These are phyloP conservation scores for Frankliniella intonsa DNA, from an alignment of 2,888 invertebrate species.

Conservation along the genomic window DNA sequence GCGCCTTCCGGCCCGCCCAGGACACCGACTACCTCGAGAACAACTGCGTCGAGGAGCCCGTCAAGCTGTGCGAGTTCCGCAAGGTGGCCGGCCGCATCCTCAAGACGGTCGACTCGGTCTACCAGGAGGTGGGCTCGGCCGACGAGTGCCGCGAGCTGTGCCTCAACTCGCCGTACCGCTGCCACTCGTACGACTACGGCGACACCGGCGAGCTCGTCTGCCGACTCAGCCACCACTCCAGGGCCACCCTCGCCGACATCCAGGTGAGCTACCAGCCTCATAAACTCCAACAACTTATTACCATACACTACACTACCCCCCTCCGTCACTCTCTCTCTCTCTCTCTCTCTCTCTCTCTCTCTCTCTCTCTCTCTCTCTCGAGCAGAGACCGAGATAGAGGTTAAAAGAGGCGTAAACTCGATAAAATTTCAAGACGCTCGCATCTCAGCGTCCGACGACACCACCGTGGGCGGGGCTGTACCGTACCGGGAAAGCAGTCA, in stretches of 20 bases:
- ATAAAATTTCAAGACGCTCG: too few relatives aligned
- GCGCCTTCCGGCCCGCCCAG: constrained; percentile 66
- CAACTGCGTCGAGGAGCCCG: constrained; percentile 91
- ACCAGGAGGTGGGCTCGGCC: constrained; percentile 81
- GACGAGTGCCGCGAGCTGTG: constrained; percentile 87
- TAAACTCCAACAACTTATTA: too few relatives aligned
- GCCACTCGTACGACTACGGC: constrained; percentile 90
- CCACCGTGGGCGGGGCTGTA: too few relatives aligned
- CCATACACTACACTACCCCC: too few relatives aligned
- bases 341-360: too few relatives aligned
- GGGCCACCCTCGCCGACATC: constrained; percentile 81
- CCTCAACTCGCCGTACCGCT: constrained; percentile 82
- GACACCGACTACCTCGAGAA: constrained; percentile 81
- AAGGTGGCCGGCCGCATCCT: constrained; percentile 80
- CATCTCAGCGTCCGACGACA: too few relatives aligned
- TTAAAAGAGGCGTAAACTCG: too few relatives aligned
- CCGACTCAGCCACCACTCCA: constrained; percentile 84
- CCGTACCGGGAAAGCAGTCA: too few relatives aligned
- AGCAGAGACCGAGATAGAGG: too few relatives aligned
- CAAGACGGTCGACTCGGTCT: constrained; percentile 90
- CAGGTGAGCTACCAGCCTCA: constrained; percentile 65
- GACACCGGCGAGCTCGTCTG: constrained; percentile 92
- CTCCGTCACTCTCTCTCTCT: too few relatives aligned
- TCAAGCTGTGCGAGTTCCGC: constrained; percentile 89
- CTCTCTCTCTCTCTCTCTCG: too few relatives aligned